Evolutionary conservation across 2,888 invertebrate genomes (phyloP), one percentile per base, ranked within the genome.

Genomic region (Nudaria mundana): DNA sequence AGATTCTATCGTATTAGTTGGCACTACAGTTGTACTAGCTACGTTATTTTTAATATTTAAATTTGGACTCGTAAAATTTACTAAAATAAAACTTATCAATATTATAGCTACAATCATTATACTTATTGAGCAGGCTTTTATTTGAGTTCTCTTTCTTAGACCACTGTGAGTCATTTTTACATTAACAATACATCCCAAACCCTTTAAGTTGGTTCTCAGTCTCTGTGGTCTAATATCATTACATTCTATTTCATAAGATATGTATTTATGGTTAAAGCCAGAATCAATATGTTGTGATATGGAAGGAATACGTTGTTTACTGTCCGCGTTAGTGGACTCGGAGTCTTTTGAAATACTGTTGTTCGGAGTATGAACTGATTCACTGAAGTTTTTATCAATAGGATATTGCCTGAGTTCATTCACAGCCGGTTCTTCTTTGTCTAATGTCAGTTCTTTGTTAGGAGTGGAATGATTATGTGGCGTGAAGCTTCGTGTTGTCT

Each of bases 111-210:
- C 63, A 62, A 89, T 82, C 84, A 88, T 87, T 65, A 88, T 76
- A 76, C 85, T 87, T 76, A 88, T 85, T 82, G 88, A 88, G 81
- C 86, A 88, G 44, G 87, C 87, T 71, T 86, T 85, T 66, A 89
- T 85, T 72, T 86, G 87, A 52, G 81, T 88, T 62, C 84, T 71
- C 61, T 85, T 89, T 52, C 85, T 87, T 26, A 85, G 71, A 40
- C 82, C 76, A 57, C 77, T 83, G 57, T 88, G 85, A 56, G 78
- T 78, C 56, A 84, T 65, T 46, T 83, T 73, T 57, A 87, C 82
- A 59, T 85, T 81, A 31, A 89, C 72, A 37, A 88, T 74, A 73
- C 88, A 88, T 26, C 85, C 81, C 46, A 89, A 76, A 49, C 87
- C 86, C 68, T 81, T 83, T 13, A 89, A 69, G 63, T 79, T 82